Percentiles rank a stretch among this genome's conserved stretches.
Evolutionary conservation across 2,113 vertebrate species (phyloP).

Genomic region (Dendrocopos noguchii): DNA sequence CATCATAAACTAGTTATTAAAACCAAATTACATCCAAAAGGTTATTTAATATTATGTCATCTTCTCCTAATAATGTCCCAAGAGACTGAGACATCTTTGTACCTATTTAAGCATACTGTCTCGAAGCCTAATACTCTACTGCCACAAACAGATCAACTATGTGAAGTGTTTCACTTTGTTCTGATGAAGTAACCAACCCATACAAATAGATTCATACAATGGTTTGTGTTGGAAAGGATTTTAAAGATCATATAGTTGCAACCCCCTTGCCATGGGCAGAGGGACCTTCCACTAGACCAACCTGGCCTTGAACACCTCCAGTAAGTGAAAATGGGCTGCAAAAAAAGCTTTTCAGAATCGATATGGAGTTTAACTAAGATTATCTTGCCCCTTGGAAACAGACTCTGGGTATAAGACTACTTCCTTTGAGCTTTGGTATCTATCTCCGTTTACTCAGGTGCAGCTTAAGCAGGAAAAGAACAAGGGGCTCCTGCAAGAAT

Average conservation of each 20-base stretch:
- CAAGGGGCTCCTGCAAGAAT: not conserved
- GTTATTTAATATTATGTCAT: not conserved
- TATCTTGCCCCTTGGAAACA: not conserved
- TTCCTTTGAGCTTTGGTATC: too few relatives aligned
- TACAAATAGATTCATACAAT: too few relatives aligned
- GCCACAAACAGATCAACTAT: not conserved
- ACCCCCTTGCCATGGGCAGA: too few relatives aligned
- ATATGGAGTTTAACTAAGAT: not conserved
- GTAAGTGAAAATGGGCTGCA: not conserved
- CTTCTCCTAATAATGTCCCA: not conserved
- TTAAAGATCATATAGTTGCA: too few relatives aligned
- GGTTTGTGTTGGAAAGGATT: too few relatives aligned
- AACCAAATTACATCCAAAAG: not conserved
- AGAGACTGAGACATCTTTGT: not conserved
- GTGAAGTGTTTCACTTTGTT: not conserved
- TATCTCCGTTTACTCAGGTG: not conserved
- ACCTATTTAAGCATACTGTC: not conserved
- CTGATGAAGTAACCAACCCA: not conserved
- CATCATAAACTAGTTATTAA: not conserved
- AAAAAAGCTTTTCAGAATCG: not conserved
- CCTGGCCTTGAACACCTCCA: not conserved
- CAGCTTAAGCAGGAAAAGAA: not conserved
- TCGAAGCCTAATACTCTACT: not conserved
- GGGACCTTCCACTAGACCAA: too few relatives aligned
- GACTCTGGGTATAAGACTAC: too few relatives aligned